Evolutionary conservation across 2,113 vertebrate species (phyloP).

Genomic region (Indicator maculatus): DNA sequence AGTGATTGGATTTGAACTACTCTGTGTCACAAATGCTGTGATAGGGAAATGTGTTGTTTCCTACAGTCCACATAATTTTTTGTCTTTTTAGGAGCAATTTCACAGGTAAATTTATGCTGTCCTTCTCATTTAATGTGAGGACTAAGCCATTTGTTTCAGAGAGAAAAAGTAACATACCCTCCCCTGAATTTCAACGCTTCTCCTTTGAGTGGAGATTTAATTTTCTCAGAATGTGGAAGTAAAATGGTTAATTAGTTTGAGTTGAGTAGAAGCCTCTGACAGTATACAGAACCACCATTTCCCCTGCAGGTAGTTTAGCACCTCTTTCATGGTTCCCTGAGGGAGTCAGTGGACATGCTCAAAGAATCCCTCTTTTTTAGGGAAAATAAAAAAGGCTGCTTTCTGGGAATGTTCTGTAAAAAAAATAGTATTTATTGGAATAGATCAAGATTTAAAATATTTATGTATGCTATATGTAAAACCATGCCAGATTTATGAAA

Average conservation of each 20-base stretch:
- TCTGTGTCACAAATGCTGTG: not conserved
- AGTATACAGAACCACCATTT: not conserved
- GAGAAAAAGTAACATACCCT: not conserved
- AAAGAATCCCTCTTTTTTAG: not conserved
- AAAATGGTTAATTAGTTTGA: slow-evolving; percentile 54
- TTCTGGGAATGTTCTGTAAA: not conserved
- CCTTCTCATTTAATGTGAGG: not conserved
- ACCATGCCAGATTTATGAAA: not conserved
- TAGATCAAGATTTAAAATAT: not conserved
- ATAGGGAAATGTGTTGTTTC: not conserved
- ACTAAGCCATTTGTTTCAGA: not conserved
- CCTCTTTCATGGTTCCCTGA: slow-evolving; percentile 4
- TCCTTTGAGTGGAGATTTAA: not conserved
- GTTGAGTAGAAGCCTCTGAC: not conserved
- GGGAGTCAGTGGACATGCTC: slow-evolving; percentile 8
- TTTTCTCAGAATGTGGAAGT: slow-evolving; percentile 35
- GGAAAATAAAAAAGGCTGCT: not conserved
- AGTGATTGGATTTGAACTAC: not conserved
- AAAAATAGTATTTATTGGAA: not conserved
- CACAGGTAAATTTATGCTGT: not conserved
- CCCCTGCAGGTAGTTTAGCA: slow-evolving; percentile 21
- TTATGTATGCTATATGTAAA: not conserved
- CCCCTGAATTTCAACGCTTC: not conserved
- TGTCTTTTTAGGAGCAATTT: not conserved
- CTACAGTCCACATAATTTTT: not conserved